These are phyloP conservation scores for Calameuta idolon DNA, from an alignment of 2,888 invertebrate species.

Conservation along the genomic window DNA sequence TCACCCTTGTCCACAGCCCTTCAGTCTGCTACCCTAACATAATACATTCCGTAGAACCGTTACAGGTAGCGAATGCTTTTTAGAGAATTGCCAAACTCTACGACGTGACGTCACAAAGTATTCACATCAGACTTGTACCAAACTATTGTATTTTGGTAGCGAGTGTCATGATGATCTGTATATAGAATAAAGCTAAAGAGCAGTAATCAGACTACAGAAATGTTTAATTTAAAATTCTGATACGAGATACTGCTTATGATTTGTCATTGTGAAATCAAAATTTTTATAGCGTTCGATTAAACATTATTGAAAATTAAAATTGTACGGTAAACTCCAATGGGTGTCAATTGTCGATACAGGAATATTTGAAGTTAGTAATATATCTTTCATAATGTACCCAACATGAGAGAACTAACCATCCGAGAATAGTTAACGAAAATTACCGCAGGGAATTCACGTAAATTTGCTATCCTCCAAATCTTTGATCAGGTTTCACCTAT, in stretches of 20 bases:
- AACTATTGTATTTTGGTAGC: neutral
- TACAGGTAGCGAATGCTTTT: conserved; percentile 31
- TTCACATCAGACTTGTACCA: conserved; percentile 32
- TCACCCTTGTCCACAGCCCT: neutral
- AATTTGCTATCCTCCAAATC: conserved; percentile 28
- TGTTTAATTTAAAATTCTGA: neutral
- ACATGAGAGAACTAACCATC: conserved; percentile 24
- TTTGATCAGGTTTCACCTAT: conserved; percentile 37
- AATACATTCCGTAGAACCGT: conserved; percentile 12
- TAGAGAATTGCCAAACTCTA: conserved; percentile 48
- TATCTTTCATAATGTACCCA: neutral
- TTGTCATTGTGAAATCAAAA: neutral
- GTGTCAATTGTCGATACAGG: neutral
- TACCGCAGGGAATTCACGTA: conserved; percentile 32
- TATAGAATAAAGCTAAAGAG: neutral
- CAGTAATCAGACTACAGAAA: neutral
- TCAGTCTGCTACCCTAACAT: neutral
- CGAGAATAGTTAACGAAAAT: conserved; percentile 24
- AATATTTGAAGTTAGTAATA: neutral
- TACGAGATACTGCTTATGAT: neutral
- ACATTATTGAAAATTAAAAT: neutral
- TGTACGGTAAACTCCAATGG: neutral
- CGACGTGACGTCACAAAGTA: conserved; percentile 38
- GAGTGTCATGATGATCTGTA: neutral
- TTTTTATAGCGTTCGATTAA: no score